Conservation (phyloP, 2,113 vertebrate genomes). For the Sturnus vulgaris region DNA sequence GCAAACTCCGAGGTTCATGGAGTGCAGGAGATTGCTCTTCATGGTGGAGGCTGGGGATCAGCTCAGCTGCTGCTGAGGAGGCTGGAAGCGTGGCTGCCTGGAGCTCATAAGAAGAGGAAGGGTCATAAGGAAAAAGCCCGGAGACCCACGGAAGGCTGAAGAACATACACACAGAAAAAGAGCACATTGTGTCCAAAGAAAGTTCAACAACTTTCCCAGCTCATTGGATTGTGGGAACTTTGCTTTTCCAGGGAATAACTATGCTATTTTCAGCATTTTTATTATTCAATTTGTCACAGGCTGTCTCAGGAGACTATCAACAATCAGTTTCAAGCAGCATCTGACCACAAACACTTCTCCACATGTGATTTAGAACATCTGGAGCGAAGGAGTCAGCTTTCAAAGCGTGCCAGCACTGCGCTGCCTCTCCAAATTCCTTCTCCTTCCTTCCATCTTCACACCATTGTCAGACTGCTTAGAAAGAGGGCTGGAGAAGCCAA, state of each 20-base stretch:
- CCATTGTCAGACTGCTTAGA: not conserved
- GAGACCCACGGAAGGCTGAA: not conserved
- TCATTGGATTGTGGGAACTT: conserved; percentile 79
- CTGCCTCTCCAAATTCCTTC: not conserved
- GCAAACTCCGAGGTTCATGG: not conserved
- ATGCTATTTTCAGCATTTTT: conserved; percentile 82
- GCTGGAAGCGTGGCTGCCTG: not conserved
- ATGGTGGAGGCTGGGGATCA: accelerated
- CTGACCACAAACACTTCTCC: conserved; percentile 71
- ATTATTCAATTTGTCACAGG: conserved; percentile 76
- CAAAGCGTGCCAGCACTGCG: not conserved
- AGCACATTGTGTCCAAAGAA: conserved; percentile 58
- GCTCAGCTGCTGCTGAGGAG: not conserved
- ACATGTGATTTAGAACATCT: conserved; percentile 77
- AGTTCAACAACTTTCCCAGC: conserved; percentile 79
- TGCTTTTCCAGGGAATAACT: conserved; percentile 72
- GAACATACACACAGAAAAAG: not conserved
- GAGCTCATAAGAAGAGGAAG: not conserved
- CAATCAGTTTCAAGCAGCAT: conserved; percentile 73
- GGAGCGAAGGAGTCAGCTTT: not conserved
- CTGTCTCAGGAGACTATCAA: conserved; percentile 77
- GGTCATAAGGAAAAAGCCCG: not conserved
- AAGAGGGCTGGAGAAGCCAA: not conserved
- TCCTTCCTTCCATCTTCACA: not conserved
- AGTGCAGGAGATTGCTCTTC: accelerated